These are phyloP conservation scores for Nasonia longicornis DNA, from an alignment of 1,140 invertebrate species.

Conservation along the genomic window DNA sequence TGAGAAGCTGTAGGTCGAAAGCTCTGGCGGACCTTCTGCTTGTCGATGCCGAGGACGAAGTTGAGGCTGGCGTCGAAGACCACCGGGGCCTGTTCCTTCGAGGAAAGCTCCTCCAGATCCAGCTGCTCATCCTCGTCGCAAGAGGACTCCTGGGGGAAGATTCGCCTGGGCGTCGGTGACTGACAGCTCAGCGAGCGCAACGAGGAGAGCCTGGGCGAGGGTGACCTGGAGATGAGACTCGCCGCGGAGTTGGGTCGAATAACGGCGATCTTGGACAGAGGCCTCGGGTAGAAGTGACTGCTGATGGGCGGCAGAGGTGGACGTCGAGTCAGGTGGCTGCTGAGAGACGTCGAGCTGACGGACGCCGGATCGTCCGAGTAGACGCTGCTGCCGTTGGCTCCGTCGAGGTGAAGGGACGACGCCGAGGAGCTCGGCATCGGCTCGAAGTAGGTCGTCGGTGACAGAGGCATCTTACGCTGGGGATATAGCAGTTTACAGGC, in stretches of 20 bases:
- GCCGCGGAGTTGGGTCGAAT: slow-evolving; percentile 50
- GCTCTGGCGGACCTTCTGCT: slow-evolving; percentile 76
- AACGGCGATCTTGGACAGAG: slow-evolving; percentile 49
- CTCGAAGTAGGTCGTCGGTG: slow-evolving; percentile 49
- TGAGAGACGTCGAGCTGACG: background rate
- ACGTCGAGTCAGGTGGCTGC: slow-evolving; percentile 39
- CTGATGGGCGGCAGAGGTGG: slow-evolving; percentile 51
- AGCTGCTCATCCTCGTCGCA: slow-evolving; percentile 37
- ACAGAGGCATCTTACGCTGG: slow-evolving; percentile 52
- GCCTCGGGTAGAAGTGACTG: slow-evolving; percentile 44
- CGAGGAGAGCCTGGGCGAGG: slow-evolving; percentile 8
- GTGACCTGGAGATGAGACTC: slow-evolving; percentile 24
- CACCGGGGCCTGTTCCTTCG: slow-evolving; percentile 79
- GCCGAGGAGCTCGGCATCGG: slow-evolving; percentile 18
- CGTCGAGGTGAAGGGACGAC: background rate
- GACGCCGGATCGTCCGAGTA: slow-evolving; percentile 16
- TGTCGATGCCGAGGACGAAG: slow-evolving; percentile 80
- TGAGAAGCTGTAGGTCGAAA: slow-evolving; percentile 80
- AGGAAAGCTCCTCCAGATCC: slow-evolving; percentile 75
- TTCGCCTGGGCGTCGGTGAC: slow-evolving; percentile 19
- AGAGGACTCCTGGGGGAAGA: slow-evolving; percentile 44
- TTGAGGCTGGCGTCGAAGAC: slow-evolving; percentile 85
- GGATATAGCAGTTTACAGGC: background rate
- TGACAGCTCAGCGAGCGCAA: background rate
- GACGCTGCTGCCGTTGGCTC: background rate